Base-by-base conservation (phyloP, 2,888 invertebrate genomes). In the Phasia obesa region DNA sequence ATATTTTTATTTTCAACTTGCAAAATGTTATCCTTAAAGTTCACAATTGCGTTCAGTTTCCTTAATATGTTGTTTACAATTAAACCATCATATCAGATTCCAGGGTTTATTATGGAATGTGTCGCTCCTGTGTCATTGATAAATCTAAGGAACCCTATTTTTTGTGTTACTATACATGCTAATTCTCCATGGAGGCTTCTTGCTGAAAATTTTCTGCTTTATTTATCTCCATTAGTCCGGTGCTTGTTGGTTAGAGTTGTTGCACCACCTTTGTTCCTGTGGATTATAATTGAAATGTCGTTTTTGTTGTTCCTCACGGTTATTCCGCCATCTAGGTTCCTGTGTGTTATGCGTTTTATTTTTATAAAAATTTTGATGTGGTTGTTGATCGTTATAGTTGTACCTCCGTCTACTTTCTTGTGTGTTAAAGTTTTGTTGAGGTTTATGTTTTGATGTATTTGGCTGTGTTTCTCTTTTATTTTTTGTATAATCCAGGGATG, bases 141-240 rank as follows among this genome's bases (percentile, higher is more conserved):
- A 51, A 69, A 67, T 23, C 19, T 53, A 1, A 67, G 23, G 3
- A 3, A 6, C 0, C 47, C 47, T 49, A 44, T 19, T 67, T 67
- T 23, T 42, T 57, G 42, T 23, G 57, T 44, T 2, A 0, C 25
- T 69, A 69, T 69, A 69, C 57, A 19, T 11, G 55, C 55, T 44
- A 69, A 9, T 69, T 57, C 3, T 21, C 38, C 38, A 5, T 23
- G 2, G n/a, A n/a, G n/a, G n/a, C n/a, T n/a, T n/a, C n/a, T n/a
- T n/a, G n/a, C n/a, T n/a, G n/a, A n/a, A n/a, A 70, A 57, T 70
- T 44, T 70, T 59, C 57, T 5, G 1, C 31, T 3, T 0, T 38
- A 15, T 51, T 67, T 0, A 67, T 19, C 4, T 70, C 31, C 47
- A 47, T 59, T 2, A 27, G 57, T 38, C 67, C 4, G 7, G 25